Evolutionary conservation across 2,888 invertebrate species (phyloP), one percentile per base, ranked within the genome.

Genomic region (Aphidoletes aphidimyza): DNA sequence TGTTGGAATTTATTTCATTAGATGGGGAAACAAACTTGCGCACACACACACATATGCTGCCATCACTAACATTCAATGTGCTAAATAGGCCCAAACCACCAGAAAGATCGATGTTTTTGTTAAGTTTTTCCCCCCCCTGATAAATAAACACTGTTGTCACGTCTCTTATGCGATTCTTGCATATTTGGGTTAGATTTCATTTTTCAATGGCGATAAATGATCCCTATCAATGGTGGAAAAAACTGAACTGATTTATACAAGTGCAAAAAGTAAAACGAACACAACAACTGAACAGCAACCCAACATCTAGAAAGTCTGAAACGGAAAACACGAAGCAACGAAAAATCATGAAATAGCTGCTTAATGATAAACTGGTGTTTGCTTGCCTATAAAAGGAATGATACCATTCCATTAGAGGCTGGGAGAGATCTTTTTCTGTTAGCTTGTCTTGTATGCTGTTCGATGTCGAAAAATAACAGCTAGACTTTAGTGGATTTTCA

Each of bases 161-260:
- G 69, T 34, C 42, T 30, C 3, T 30, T 30, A 30, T 19, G 69
- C n/a, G 54, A 2, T 3, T 1, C 14, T 1, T 69, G 22, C 69
- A 69, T 69, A 69, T 69, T 69, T 69, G n/a, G 69, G 69, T 69
- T 69, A 69, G 69, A 69, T 69, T 69, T 69, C 69, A 69, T 69
- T 69, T 69, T 69, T 69, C 30, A 69, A 30, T 30, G 69, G 69
- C 69, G 69, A 69, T 69, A 69, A 69, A 30, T 69, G 69, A 69
- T 69, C 69, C 69, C 69, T 69, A 69, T 69, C 69, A 69, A 69
- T 69, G 17, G 34, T 14, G 2, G 30, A 69, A 69, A 30, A 69
- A 30, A 22, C 22, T n/a, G 54, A 54, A 69, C 54, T 14, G 69
- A 69, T 30, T 69, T 69, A 26, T 26, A 30, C 30, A 69, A 69